These are phyloP conservation scores for Lophura nycthemera DNA, from an alignment of 2,113 vertebrate species.

Conservation along the genomic window DNA sequence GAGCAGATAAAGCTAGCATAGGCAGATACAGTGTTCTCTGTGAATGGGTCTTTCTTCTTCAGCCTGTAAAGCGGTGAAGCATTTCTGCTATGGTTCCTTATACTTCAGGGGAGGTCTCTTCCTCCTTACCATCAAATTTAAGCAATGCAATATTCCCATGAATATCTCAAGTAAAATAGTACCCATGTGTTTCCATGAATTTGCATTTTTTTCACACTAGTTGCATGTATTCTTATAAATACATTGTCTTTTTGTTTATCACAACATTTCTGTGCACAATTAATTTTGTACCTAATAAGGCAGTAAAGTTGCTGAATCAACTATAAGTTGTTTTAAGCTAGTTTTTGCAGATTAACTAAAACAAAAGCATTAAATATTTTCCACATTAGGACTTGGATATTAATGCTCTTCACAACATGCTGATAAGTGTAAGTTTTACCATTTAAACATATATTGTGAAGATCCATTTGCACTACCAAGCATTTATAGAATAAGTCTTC, in stretches of 20 bases:
- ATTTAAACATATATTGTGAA: neutral
- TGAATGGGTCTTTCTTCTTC: no score
- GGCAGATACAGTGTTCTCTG: no score
- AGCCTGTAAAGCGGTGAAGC: no score
- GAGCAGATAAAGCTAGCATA: no score
- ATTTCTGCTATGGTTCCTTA: no score
- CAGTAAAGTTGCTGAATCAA: conserved; percentile 22
- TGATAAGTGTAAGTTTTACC: neutral
- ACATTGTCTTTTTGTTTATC: conserved; percentile 48
- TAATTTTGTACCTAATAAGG: conserved; percentile 51
- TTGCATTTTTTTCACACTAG: conserved; percentile 33
- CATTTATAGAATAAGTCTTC: neutral
- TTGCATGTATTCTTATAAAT: conserved; percentile 6
- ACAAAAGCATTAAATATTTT: neutral
- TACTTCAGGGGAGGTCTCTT: no score
- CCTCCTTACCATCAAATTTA: conserved; percentile 48
- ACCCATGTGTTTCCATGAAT: conserved; percentile 43
- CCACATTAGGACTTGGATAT: neutral
- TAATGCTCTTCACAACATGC: neutral
- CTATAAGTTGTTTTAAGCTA: neutral
- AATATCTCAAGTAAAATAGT: conserved; percentile 57
- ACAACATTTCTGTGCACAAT: conserved; percentile 9
- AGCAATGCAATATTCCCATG: conserved; percentile 62
- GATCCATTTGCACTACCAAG: neutral
- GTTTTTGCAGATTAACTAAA: neutral